A percentile compares a stretch with the other conserved stretches of the same genome.
Evolutionary conservation across 2,888 invertebrate genomes (phyloP).

Genomic region (Amiota communis): DNA sequence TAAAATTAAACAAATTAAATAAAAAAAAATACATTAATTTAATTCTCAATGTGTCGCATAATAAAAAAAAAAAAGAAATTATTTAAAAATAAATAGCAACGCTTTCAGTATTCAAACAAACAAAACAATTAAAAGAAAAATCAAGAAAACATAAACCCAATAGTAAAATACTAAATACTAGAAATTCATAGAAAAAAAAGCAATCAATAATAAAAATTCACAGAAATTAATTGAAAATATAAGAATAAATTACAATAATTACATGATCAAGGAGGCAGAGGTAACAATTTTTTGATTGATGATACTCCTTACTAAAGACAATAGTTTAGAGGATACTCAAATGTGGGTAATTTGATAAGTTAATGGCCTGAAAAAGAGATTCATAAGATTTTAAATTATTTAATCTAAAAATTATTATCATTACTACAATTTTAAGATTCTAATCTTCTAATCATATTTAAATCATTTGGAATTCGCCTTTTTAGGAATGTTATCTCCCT

Average conservation of each 20-base stretch:
- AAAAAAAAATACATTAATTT: conserved; percentile 22
- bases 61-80: conserved; percentile 13
- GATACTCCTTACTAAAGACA: too few species aligned
- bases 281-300: background rate
- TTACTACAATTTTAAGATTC: too few species aligned
- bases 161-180: conserved; percentile 17
- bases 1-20: background rate
- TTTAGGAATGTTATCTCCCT: too few species aligned
- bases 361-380: too few species aligned
- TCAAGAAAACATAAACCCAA: background rate
- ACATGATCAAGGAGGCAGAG: background rate
- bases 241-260: background rate
- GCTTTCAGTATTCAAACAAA: conserved; percentile 22
- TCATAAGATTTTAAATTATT: too few species aligned
- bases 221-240: background rate
- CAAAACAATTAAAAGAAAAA: conserved; percentile 1
- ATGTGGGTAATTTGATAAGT: too few species aligned
- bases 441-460: too few species aligned
- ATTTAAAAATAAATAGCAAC: conserved; percentile 19
- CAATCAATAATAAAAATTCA: background rate
- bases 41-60: conserved; percentile 21
- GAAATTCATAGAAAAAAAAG: background rate
- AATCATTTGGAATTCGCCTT: too few species aligned
- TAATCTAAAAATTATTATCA: too few species aligned
- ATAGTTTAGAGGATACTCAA: too few species aligned